Conservation (phyloP, 2,797 vertebrate species). For the Phrynocephalus forsythii region DNA sequence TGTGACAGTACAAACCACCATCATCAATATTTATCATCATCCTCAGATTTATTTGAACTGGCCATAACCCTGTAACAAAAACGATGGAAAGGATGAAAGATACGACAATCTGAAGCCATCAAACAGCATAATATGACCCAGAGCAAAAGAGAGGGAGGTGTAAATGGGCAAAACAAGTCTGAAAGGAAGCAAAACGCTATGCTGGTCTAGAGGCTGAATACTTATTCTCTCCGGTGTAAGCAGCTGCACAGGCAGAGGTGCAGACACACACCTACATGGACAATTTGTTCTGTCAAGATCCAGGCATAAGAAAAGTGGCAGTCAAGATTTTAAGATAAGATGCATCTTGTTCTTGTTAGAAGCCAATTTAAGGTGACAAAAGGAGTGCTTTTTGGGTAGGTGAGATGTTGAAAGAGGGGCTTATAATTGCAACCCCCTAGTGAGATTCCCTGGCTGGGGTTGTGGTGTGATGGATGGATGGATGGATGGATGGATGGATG, state of each 20-base stretch:
- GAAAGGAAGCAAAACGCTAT: not conserved
- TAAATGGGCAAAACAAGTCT: not conserved
- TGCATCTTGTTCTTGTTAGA: too few species aligned
- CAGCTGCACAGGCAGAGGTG: not conserved
- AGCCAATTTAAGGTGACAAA: too few species aligned
- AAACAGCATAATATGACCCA: not conserved
- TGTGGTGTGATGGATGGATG: too few species aligned
- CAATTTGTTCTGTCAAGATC: too few species aligned
- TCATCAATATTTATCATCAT: constrained; percentile 2
- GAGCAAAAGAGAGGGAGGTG: not conserved
- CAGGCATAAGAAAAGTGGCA: too few species aligned
- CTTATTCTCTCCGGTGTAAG: not conserved
- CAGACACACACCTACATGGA: not conserved
- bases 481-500: too few species aligned
- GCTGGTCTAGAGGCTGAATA: not conserved
- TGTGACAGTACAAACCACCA: not conserved
- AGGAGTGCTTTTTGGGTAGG: too few species aligned
- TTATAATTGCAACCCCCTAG: too few species aligned
- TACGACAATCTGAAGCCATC: not conserved
- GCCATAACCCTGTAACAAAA: not conserved
- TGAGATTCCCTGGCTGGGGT: too few species aligned
- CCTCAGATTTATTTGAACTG: not conserved
- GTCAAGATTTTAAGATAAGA: too few species aligned
- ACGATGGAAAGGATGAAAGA: constrained; percentile 6
- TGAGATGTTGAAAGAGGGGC: too few species aligned